phyloP scores from a whole-genome alignment of 1,140 invertebrate species.

The Zaprionus ornatus region DNA sequence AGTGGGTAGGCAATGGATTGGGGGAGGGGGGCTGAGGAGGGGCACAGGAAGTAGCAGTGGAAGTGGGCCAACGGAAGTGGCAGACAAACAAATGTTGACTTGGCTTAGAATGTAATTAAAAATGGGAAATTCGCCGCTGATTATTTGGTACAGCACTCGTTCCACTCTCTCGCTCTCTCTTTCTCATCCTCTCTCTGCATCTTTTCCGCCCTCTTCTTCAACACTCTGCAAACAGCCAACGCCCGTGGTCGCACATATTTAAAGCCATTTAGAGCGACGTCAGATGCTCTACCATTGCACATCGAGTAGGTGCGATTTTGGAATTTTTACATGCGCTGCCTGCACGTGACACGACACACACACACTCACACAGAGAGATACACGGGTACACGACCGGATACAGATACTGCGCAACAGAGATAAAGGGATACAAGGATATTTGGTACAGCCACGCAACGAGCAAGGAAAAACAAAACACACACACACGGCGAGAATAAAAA shows the following conservation, averaged over 20 bases:
- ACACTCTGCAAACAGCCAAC: neutral
- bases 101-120: conserved; percentile 67
- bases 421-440: conserved; percentile 36
- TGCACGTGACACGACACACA: conserved; percentile 48
- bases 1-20: neutral
- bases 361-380: neutral
- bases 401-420: conserved; percentile 2
- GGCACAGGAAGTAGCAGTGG: neutral
- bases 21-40: neutral
- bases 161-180: neutral
- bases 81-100: conserved; percentile 48
- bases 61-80: conserved; percentile 18
- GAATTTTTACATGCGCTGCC: conserved; percentile 31
- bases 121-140: conserved; percentile 52
- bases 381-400: neutral
- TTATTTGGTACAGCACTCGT: conserved; percentile 34
- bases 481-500: neutral
- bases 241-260: neutral
- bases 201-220: neutral
- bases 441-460: conserved; percentile 24
- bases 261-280: conserved; percentile 36
- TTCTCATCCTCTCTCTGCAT: neutral
- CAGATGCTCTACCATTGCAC: conserved; percentile 23
- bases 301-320: conserved; percentile 33
- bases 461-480: conserved; percentile 6